Conservation (phyloP, 2,888 invertebrate species). For the Spodoptera littoralis region DNA sequence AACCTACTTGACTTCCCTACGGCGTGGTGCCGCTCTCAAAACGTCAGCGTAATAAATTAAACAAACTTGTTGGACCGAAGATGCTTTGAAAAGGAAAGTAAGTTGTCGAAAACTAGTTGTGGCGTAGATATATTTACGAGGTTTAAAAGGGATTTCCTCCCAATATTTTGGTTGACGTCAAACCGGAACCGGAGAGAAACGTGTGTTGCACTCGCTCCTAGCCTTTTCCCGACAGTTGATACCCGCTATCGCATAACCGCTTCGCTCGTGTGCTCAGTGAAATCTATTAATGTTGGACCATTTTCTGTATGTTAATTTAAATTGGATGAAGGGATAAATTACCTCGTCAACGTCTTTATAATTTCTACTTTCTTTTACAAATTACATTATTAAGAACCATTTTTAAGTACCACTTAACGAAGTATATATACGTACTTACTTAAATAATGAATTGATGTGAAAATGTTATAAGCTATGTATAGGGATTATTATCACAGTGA, state of each 20-base stretch:
- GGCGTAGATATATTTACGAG: conserved; percentile 29
- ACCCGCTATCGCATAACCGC: conserved; percentile 72
- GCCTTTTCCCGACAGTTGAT: conserved; percentile 62
- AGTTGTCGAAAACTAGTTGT: conserved; percentile 48
- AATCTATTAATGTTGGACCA: conserved; percentile 28
- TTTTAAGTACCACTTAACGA: no score
- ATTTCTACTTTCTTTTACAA: no score
- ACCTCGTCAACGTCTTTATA: no score
- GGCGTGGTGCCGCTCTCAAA: conserved; percentile 3
- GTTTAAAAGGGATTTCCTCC: conserved; percentile 39
- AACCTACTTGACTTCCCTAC: conserved; percentile 1
- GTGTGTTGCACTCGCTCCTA: conserved; percentile 43
- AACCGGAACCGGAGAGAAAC: conserved; percentile 80
- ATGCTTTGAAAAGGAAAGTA: conserved; percentile 52
- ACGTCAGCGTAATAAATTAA: conserved; percentile 21
- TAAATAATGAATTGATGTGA: no score
- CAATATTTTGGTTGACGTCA: conserved; percentile 56
- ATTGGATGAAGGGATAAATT: background rate
- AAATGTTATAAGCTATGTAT: no score
- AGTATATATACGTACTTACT: no score
- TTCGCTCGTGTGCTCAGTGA: conserved; percentile 47
- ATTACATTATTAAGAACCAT: no score
- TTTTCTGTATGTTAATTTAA: conserved; percentile 13
- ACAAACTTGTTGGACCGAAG: conserved; percentile 34
- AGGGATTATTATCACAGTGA: no score